A percentile compares a stretch with the other conserved stretches of the same genome.
Conservation (phyloP, 2,113 vertebrate species). For the Hippocampus abdominalis region DNA sequence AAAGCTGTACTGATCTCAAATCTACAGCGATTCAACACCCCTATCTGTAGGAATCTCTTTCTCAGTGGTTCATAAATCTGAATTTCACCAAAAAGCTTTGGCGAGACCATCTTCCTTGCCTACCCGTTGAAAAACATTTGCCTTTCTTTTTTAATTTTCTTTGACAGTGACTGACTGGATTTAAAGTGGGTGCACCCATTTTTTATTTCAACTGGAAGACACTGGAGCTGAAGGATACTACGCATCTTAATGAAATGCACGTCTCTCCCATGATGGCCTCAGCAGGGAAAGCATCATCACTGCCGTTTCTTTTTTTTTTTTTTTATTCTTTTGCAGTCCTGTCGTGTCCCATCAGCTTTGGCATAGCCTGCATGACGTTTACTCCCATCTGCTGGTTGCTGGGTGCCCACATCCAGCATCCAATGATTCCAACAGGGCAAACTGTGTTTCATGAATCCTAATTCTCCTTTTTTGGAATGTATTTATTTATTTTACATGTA, state of each 20-base stretch:
- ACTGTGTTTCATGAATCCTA: conserved; percentile 75
- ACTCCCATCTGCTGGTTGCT: conserved; percentile 74
- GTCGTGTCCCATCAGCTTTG: conserved; percentile 69
- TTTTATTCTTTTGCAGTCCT: conserved; percentile 60
- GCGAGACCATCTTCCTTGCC: too few relatives aligned
- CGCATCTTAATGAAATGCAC: conserved; percentile 66
- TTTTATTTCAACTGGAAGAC: too few relatives aligned
- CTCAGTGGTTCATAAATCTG: too few relatives aligned
- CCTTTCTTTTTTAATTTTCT: conserved; percentile 11
- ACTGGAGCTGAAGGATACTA: conserved; percentile 38
- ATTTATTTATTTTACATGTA: conserved; percentile 1
- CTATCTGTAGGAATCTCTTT: too few relatives aligned
- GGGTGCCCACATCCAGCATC: conserved; percentile 70
- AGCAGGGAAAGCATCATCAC: conserved; percentile 66
- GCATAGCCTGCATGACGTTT: conserved; percentile 63
- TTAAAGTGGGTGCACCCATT: too few relatives aligned
- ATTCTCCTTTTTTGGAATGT: conserved; percentile 62
- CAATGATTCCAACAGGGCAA: conserved; percentile 74
- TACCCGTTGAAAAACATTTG: too few relatives aligned
- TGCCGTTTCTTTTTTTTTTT: conserved; percentile 21
- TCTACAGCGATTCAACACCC: too few relatives aligned
- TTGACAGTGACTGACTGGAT: conserved; percentile 4
- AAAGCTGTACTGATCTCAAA: too few relatives aligned
- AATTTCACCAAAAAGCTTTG: too few relatives aligned
- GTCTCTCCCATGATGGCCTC: conserved; percentile 63